Percentiles rank a stretch among this genome's conserved stretches.
These are phyloP conservation scores for Lamprologus callipterus DNA, from an alignment of 2,113 vertebrate genomes.

Conservation along the genomic window DNA sequence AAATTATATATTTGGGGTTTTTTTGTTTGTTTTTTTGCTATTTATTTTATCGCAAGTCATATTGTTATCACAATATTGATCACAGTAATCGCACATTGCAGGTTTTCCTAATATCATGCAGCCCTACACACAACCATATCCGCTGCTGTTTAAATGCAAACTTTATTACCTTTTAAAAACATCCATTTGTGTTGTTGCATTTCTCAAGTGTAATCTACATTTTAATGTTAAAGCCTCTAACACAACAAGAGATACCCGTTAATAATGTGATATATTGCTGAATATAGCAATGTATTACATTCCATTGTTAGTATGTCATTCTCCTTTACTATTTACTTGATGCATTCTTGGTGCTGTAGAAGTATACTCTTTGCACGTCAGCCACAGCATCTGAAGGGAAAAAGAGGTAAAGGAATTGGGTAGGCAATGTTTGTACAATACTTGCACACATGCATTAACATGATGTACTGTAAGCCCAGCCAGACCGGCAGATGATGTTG, in stretches of 20 bases:
- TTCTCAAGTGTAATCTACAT: neutral
- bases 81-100: neutral
- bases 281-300: neutral
- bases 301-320: neutral
- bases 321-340: neutral
- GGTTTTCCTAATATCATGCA: neutral
- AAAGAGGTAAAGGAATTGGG: neutral
- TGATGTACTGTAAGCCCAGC: neutral
- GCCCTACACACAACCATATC: neutral
- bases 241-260: neutral
- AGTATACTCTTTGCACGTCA: neutral
- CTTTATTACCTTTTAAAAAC: neutral
- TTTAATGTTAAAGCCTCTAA: neutral
- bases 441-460: neutral
- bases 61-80: neutral
- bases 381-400: neutral
- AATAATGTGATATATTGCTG: neutral
- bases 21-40: neutral
- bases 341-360: neutral
- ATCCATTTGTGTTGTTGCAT: neutral
- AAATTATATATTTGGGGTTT: accelerated
- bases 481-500: neutral
- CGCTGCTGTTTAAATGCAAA: neutral
- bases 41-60: neutral
- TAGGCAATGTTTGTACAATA: neutral